phyloP scores from a whole-genome alignment of 2,888 invertebrate species.

The Exocentrus adspersus region DNA sequence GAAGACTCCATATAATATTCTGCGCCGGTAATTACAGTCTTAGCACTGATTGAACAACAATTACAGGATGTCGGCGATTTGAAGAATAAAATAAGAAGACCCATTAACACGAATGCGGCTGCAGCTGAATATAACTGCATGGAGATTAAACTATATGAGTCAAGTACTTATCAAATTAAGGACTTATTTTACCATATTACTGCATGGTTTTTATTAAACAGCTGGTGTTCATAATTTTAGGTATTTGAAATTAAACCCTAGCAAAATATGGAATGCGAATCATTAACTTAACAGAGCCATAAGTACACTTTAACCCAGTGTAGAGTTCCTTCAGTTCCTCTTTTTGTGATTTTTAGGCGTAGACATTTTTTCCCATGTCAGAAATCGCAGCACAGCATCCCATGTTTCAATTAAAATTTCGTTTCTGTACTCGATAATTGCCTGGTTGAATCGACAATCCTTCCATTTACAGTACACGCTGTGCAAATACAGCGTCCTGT shows the following conservation, averaged over 20 bases:
- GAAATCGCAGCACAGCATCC: not conserved
- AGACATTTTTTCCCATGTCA: too few species aligned
- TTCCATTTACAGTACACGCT: conserved; percentile 18
- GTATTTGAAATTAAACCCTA: too few species aligned
- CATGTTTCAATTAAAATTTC: not conserved
- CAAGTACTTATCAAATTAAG: too few species aligned
- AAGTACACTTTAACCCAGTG: too few species aligned
- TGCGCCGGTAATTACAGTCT: not conserved
- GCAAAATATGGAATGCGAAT: too few species aligned
- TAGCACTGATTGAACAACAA: not conserved
- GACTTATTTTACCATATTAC: too few species aligned
- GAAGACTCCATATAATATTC: not conserved
- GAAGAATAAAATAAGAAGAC: not conserved
- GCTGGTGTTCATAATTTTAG: too few species aligned
- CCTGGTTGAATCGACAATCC: not conserved
- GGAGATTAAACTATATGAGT: not conserved
- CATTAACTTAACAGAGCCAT: too few species aligned
- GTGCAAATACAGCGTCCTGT: conserved; percentile 17
- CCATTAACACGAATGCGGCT: not conserved
- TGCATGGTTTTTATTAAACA: too few species aligned
- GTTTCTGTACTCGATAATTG: not conserved
- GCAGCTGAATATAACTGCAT: not conserved
- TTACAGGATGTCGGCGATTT: not conserved
- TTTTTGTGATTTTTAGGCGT: too few species aligned
- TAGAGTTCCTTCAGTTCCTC: too few species aligned